Evolutionary conservation across 2,113 vertebrate species (phyloP).

Genomic region (Brienomyrus brachyistius): DNA sequence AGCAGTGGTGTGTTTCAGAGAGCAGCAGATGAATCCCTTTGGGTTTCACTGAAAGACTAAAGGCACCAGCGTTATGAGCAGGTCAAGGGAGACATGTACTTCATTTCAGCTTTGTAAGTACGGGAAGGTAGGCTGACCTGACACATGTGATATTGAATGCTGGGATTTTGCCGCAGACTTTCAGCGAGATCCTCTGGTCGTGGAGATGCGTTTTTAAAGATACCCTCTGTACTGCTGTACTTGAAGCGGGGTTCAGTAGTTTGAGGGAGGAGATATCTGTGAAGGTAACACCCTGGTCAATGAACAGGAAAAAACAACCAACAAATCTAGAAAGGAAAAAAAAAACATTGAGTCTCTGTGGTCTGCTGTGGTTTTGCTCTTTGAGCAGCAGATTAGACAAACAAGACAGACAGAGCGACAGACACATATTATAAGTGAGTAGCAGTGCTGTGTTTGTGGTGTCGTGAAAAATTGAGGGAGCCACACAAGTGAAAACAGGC

Average conservation of each 20-base stretch:
- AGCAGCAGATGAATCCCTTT: background rate
- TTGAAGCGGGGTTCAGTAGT: slow-evolving; percentile 43
- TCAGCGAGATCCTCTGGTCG: slow-evolving; percentile 50
- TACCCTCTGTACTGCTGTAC: slow-evolving; percentile 28
- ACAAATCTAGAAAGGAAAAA: background rate
- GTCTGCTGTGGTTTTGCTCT: background rate
- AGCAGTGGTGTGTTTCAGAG: background rate
- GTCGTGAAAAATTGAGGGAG: background rate
- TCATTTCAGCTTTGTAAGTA: background rate
- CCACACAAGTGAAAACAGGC: background rate
- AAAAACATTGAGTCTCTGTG: background rate
- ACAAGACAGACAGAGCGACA: background rate
- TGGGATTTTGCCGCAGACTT: slow-evolving; percentile 47
- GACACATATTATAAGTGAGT: background rate
- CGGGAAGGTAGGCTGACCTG: slow-evolving; percentile 41
- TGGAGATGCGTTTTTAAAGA: slow-evolving; percentile 37
- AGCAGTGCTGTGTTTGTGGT: background rate
- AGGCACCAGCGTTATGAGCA: background rate
- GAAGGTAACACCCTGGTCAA: background rate
- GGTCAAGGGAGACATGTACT: background rate
- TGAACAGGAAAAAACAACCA: slow-evolving; percentile 10
- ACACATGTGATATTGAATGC: slow-evolving; percentile 42
- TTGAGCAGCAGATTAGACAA: background rate
- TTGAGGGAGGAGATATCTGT: slow-evolving; percentile 53
- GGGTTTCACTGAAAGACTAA: background rate